Evolutionary conservation across 2,797 vertebrate species (phyloP).

Genomic region (Carcharodon carcharias): DNA sequence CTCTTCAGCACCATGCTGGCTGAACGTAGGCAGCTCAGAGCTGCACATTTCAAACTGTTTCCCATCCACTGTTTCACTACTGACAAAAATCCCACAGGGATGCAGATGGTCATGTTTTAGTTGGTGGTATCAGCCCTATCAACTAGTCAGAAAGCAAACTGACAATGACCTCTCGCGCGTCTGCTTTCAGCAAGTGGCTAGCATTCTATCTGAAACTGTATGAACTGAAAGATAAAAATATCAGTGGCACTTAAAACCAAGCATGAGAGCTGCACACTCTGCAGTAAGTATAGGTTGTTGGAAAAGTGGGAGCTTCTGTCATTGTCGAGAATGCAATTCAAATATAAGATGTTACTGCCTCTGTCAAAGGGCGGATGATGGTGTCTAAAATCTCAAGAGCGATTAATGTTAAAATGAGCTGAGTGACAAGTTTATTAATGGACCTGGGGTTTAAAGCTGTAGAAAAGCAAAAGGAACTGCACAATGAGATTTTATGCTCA

Average conservation of each 20-base stretch:
- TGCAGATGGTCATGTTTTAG: background rate
- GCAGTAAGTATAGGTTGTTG: background rate
- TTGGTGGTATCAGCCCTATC: background rate
- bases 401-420: background rate
- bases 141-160: background rate
- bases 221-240: background rate
- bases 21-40: background rate
- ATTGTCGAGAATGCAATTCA: background rate
- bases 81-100: background rate
- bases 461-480: background rate
- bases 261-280: background rate
- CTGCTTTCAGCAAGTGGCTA: background rate
- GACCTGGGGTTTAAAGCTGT: background rate
- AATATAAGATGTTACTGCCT: background rate
- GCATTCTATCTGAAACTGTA: background rate
- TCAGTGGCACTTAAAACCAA: background rate
- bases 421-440: conserved; percentile 6
- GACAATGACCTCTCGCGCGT: background rate
- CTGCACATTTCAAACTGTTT: background rate
- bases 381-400: background rate
- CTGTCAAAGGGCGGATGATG: background rate
- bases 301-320: background rate
- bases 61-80: background rate
- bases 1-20: background rate
- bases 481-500: background rate